Evolutionary conservation across 1,140 invertebrate genomes (phyloP), one percentile per base, ranked within the genome.

Genomic region (Plutomurus gul): DNA sequence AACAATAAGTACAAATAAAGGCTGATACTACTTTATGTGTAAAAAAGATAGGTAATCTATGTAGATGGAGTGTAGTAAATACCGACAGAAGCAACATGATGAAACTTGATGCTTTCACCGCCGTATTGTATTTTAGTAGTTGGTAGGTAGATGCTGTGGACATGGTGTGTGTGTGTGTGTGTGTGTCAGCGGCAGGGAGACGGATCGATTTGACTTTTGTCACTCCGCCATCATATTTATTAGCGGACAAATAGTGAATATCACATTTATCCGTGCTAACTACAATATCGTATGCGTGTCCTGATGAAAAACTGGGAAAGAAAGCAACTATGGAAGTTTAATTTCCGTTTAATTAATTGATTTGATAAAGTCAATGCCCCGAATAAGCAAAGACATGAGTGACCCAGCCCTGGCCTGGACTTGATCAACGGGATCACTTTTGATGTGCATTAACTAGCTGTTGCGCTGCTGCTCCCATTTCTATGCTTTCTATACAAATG

Each of bases 401-500:
- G 56, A 65, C 56, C 56, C 56, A 65, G 56, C 56, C 56, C 56
- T 65, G 56, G 56, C 56, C 56, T 65, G 56, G 56, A 65, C 56
- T 65, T 65, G 56, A 65, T 65, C 56, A 65, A 36, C 56, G 25
- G 11, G 27, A 65, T 65, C 13, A 65, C n/a, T n/a, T 65, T 65
- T 33, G 3, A 13, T 16, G 20, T n/a, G 56, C 27, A 65, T 65
- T 65, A 65, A 65, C 56, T 65, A 65, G 16, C 30, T 65, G 56
- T 65, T 65, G 56, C 56, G 16, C 30, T 65, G 56, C 36, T 65
- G 56, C 56, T 65, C 56, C 16, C 27, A 22, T 22, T 10, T 7
- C 47, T 51, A n/a, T n/a, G n/a, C 47, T 51, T 25, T 25, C 13
- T 10, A 25, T 30, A 65, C 56, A 65, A 65, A 65, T 65, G 36